Base-by-base conservation (phyloP, 1,140 invertebrate genomes). In the Heliconius himera region DNA sequence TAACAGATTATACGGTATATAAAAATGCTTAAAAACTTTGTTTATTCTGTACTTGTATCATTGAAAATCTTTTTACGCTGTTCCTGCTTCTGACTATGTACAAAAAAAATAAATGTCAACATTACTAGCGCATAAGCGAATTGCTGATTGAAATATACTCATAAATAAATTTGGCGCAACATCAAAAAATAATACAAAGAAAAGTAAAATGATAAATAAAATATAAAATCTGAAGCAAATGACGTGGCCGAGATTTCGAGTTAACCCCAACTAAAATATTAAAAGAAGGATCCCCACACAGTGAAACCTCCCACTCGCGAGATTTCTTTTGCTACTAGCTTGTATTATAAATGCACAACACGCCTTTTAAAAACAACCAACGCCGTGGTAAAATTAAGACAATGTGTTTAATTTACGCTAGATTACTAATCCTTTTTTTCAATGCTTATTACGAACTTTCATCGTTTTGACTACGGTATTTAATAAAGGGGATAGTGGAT, bases 151-250 rank as follows among this genome's bases (percentile, higher is more conserved):
- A 71, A 71, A 71, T 71, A 71, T 26, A 26, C 26, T 26, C 26
- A 26, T 11, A 71, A 71, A 71, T 71, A 71, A 70, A 71, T 38
- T 71, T 71, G 70, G 70, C 70, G 3, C 70, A 71, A 29, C 33
- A 38, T 71, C 33, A 71, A 71, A 26, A 36, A 71, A 71, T 33
- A 71, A n/a, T 38, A 71, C 70, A 71, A 71, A 38, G 70, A 38
- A 71, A 36, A 71, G 70, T n/a, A 71, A 38, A 71, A 71, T 71
- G 70, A 71, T 71, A 71, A 71, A 38, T 38, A 71, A 71, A 71
- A 71, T 71, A 71, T n/a, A 71, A 71, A 71, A 71, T 71, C 70
- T 38, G 70, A 16, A 71, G 36, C 70, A 71, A n/a, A 38, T 71
- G 70, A 36, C 70, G 70, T n/a, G 33, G 70, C 70, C 18, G 36